These are phyloP conservation scores for Spilosoma lubricipeda DNA, from an alignment of 2,888 invertebrate species.

Conservation along the genomic window DNA sequence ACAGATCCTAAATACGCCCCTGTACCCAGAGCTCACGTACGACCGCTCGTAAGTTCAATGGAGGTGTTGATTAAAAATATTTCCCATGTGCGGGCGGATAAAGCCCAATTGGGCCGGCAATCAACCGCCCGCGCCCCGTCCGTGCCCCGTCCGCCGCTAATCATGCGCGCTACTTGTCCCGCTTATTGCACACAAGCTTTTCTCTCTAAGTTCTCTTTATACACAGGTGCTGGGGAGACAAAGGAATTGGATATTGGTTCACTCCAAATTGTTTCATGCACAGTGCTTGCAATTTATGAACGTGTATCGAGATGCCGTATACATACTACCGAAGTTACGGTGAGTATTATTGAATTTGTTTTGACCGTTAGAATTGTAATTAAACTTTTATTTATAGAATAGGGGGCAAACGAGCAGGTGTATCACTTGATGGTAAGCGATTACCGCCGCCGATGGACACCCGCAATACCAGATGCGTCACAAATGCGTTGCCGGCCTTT, in stretches of 20 bases:
- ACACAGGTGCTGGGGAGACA: constrained; percentile 49
- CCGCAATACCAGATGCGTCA: too few species aligned
- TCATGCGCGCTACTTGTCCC: constrained; percentile 65
- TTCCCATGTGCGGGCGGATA: constrained; percentile 87
- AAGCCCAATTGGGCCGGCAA: constrained; percentile 86
- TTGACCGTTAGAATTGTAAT: background rate
- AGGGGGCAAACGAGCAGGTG: too few species aligned
- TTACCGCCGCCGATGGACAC: too few species aligned
- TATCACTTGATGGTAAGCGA: too few species aligned
- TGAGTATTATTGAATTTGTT: background rate
- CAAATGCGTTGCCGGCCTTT: too few species aligned
- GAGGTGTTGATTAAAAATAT: constrained; percentile 88
- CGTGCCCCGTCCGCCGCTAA: constrained; percentile 72
- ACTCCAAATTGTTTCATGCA: constrained; percentile 15
- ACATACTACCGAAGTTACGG: background rate
- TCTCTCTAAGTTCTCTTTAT: constrained; percentile 36
- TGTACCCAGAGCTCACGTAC: constrained; percentile 82
- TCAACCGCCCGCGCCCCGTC: constrained; percentile 76
- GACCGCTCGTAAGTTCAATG: constrained; percentile 87
- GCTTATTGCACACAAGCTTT: constrained; percentile 52
- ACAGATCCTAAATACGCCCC: constrained; percentile 64
- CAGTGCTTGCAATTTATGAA: constrained; percentile 12
- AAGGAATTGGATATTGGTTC: constrained; percentile 38
- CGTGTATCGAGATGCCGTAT: background rate
- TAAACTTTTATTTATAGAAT: background rate